These are phyloP conservation scores for Muntiacus reevesi DNA, from an alignment of 2,113 vertebrate genomes.

Conservation along the genomic window DNA sequence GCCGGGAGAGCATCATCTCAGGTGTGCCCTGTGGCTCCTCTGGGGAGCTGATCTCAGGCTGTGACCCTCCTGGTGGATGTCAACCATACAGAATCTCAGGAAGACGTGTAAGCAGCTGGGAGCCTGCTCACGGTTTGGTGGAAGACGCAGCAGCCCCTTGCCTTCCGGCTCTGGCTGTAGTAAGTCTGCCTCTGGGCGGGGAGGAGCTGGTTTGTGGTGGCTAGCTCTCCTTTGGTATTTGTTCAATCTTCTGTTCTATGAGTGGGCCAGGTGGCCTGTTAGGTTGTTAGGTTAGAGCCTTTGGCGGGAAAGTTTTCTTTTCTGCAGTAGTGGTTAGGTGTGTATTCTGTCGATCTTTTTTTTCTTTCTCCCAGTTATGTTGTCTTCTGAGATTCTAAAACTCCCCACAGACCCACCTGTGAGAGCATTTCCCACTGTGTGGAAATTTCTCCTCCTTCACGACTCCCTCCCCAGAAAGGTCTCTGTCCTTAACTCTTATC, in stretches of 20 bases:
- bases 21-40: background rate
- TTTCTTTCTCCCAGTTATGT: accelerated
- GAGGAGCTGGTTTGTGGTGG: background rate
- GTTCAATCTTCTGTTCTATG: background rate
- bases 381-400: background rate
- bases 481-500: background rate
- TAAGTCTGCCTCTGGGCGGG: background rate
- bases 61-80: background rate
- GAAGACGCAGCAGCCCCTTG: background rate
- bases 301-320: background rate
- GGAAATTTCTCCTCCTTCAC: background rate
- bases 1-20: accelerated
- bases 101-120: background rate
- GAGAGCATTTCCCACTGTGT: background rate
- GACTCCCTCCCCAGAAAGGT: background rate
- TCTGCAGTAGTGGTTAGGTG: background rate
- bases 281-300: background rate
- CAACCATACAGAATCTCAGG: background rate
- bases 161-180: background rate
- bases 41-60: background rate
- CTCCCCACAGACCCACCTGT: background rate
- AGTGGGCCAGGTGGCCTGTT: accelerated
- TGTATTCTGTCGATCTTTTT: background rate
- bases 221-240: background rate
- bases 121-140: background rate